These are phyloP conservation scores for Andrena haemorrhoa DNA, from an alignment of 2,888 invertebrate species.

Conservation along the genomic window DNA sequence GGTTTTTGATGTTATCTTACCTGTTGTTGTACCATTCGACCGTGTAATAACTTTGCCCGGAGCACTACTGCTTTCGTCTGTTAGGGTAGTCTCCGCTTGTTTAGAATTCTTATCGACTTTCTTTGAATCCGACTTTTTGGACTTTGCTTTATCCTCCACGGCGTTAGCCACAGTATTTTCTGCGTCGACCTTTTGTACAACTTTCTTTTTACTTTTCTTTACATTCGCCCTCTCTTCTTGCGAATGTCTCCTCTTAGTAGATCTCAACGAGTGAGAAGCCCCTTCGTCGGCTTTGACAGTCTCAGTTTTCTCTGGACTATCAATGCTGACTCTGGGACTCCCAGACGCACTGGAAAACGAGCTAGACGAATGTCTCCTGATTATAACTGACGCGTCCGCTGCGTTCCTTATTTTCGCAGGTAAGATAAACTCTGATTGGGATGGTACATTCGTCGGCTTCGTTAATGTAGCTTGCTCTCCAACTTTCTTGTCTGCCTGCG, in stretches of 20 bases:
- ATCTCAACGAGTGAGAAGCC: slow-evolving; percentile 68
- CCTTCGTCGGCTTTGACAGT: slow-evolving; percentile 71
- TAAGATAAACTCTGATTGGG: slow-evolving; percentile 78
- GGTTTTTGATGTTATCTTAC: slow-evolving; percentile 75
- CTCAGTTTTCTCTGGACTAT: slow-evolving; percentile 67
- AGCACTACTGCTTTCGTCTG: slow-evolving; percentile 50
- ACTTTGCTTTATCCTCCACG: slow-evolving; percentile 59
- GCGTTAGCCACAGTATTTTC: slow-evolving; percentile 27
- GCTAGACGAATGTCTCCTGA: slow-evolving; percentile 93
- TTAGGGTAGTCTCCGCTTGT: slow-evolving; percentile 45
- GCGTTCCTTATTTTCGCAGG: slow-evolving; percentile 83
- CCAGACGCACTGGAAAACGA: slow-evolving; percentile 91
- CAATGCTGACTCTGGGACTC: slow-evolving; percentile 87
- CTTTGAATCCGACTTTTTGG: slow-evolving; percentile 66
- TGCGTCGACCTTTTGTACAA: slow-evolving; percentile 46
- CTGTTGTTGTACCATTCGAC: slow-evolving; percentile 68
- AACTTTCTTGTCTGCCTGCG: slow-evolving; percentile 65
- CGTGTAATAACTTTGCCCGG: slow-evolving; percentile 71
- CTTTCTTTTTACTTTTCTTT: slow-evolving; percentile 74
- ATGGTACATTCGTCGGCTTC: slow-evolving; percentile 65
- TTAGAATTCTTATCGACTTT: slow-evolving; percentile 70
- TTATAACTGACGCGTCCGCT: slow-evolving; percentile 92
- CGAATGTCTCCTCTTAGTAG: slow-evolving; percentile 75
- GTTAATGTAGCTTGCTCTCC: slow-evolving; percentile 57
- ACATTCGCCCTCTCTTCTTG: slow-evolving; percentile 72